Percentiles rank a stretch among this genome's conserved stretches.
Evolutionary conservation across 1,140 invertebrate genomes (phyloP).

Genomic region (Hydropsyche tenuis): DNA sequence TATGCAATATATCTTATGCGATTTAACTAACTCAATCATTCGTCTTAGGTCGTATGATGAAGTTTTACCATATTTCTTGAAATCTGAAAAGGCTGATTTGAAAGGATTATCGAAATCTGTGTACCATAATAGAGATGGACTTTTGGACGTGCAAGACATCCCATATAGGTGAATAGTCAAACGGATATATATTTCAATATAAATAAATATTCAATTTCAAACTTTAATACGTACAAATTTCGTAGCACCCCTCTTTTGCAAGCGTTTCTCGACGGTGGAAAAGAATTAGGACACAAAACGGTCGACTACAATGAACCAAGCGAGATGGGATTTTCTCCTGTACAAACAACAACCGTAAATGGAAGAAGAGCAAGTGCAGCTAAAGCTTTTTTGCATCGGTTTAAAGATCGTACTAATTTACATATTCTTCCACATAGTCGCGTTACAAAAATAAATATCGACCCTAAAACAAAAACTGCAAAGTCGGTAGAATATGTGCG

Average conservation of each 20-base stretch:
- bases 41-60: slow-evolving; percentile 70
- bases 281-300: slow-evolving; percentile 63
- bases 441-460: slow-evolving; percentile 71
- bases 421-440: slow-evolving; percentile 65
- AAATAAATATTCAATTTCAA: background rate
- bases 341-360: slow-evolving; percentile 68
- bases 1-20: too few relatives aligned
- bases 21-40: too few relatives aligned
- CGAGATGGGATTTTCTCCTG: slow-evolving; percentile 59
- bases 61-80: slow-evolving; percentile 71
- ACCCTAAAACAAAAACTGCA: slow-evolving; percentile 67
- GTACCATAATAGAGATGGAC: slow-evolving; percentile 66
- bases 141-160: slow-evolving; percentile 63
- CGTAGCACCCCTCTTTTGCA: slow-evolving; percentile 59
- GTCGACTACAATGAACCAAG: slow-evolving; percentile 63
- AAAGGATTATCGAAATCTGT: slow-evolving; percentile 58
- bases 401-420: slow-evolving; percentile 70
- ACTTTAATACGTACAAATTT: background rate
- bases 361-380: slow-evolving; percentile 64
- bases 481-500: slow-evolving; percentile 70
- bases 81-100: slow-evolving; percentile 65
- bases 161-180: slow-evolving; percentile 57
- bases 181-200: background rate
- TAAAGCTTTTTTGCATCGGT: slow-evolving; percentile 65
- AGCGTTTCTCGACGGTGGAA: slow-evolving; percentile 65